These are phyloP conservation scores for Tachypleus tridentatus DNA, from an alignment of 1,140 invertebrate genomes.

Conservation along the genomic window DNA sequence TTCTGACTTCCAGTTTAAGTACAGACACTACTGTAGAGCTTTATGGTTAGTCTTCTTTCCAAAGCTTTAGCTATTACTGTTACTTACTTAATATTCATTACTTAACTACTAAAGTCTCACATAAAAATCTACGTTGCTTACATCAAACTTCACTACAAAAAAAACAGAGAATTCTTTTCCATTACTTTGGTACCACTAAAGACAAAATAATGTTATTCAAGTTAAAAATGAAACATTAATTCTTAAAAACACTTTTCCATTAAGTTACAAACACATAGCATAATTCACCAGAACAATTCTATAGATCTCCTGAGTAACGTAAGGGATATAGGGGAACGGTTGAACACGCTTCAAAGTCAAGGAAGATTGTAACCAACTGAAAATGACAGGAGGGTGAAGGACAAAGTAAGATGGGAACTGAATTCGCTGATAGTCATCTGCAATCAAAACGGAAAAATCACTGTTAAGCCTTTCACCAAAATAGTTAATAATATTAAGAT, in stretches of 20 bases:
- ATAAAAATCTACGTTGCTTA: too few species aligned
- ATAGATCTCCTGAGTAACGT: conserved; percentile 37
- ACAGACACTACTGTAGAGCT: too few species aligned
- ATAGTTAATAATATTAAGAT: too few species aligned
- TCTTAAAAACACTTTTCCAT: neutral
- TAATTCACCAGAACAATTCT: conserved; percentile 29
- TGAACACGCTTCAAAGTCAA: conserved; percentile 38
- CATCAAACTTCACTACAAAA: too few species aligned
- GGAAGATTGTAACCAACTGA: conserved; percentile 49
- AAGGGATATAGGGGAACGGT: conserved; percentile 52
- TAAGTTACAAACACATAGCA: neutral
- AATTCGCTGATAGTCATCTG: conserved; percentile 45
- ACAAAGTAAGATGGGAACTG: conserved; percentile 55
- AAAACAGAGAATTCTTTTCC: too few species aligned
- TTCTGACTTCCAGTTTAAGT: too few species aligned
- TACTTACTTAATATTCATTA: too few species aligned
- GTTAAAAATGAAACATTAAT: neutral
- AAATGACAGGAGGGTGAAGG: conserved; percentile 28
- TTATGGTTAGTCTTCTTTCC: too few species aligned
- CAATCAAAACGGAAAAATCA: conserved; percentile 7
- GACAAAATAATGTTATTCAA: neutral
- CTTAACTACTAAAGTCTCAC: too few species aligned
- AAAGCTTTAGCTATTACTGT: too few species aligned
- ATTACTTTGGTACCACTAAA: conserved; percentile 3
- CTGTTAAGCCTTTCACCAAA: too few species aligned